Percentiles rank a stretch among this genome's conserved stretches.
These are phyloP conservation scores for Apodemia mormo DNA, from an alignment of 2,888 invertebrate species.

Conservation along the genomic window DNA sequence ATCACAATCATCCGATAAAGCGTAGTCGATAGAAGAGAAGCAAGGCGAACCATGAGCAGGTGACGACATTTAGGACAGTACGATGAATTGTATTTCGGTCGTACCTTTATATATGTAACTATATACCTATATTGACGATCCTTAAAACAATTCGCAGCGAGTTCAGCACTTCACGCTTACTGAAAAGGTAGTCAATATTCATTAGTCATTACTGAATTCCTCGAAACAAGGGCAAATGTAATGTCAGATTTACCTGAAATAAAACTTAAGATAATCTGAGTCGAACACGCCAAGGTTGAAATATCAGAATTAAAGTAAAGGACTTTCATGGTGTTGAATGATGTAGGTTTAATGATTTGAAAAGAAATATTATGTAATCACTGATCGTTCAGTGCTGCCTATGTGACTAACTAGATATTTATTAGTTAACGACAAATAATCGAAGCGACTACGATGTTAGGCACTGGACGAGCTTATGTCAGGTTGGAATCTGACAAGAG, in stretches of 20 bases:
- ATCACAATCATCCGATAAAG: too few species aligned
- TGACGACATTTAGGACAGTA: too few species aligned
- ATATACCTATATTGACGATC: neutral
- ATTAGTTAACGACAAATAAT: neutral
- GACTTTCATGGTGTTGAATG: neutral
- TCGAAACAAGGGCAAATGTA: neutral
- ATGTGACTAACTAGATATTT: neutral
- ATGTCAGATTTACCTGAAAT: constrained; percentile 1
- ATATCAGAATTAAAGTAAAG: neutral
- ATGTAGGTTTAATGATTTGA: neutral
- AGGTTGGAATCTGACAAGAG: too few species aligned
- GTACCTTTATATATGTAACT: too few species aligned
- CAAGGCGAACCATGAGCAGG: too few species aligned
- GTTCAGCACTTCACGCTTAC: neutral
- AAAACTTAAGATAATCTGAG: neutral
- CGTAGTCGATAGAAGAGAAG: too few species aligned
- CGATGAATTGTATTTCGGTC: too few species aligned
- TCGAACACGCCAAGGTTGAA: neutral
- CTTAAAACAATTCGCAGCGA: neutral
- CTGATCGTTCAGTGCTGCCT: neutral
- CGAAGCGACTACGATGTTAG: neutral
- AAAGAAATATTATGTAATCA: neutral
- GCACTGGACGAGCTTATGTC: too few species aligned
- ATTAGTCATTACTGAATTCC: constrained; percentile 2
- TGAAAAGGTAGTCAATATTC: neutral